Percentiles rank a stretch among this genome's conserved stretches.
Conservation (phyloP, 2,113 vertebrate species). For the Carlito syrichta region DNA sequence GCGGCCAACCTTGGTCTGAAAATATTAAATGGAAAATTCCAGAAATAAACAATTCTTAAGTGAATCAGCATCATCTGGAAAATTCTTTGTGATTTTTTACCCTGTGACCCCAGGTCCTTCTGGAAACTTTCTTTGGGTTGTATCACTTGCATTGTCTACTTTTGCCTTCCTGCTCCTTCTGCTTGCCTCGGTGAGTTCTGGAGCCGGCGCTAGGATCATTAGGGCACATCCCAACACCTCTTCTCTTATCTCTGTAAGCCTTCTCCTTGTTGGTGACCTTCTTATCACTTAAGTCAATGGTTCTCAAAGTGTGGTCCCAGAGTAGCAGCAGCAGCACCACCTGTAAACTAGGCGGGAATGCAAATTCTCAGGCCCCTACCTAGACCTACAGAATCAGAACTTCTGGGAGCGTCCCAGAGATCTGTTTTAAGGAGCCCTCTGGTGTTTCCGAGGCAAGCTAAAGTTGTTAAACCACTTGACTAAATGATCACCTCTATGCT, state of each 20-base stretch:
- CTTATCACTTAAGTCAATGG: neutral
- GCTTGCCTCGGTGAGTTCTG: neutral
- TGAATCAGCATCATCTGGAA: no score
- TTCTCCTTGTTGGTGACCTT: neutral
- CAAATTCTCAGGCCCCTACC: neutral
- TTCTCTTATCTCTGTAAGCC: neutral
- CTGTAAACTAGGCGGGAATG: neutral
- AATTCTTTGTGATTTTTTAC: no score
- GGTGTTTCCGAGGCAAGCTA: neutral
- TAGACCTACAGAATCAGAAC: neutral
- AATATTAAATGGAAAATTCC: no score
- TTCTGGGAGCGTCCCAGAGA: neutral
- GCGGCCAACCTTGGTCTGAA: no score
- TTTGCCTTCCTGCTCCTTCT: neutral
- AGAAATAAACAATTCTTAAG: no score
- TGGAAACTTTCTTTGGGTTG: neutral
- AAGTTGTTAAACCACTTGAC: neutral
- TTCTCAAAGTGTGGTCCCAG: neutral
- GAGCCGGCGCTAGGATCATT: neutral
- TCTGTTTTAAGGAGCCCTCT: neutral
- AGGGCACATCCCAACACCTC: neutral
- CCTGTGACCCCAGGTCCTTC: neutral
- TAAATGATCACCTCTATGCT: neutral
- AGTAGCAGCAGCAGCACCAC: neutral
- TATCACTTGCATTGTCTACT: neutral